Base-by-base conservation (phyloP, 2,113 vertebrate genomes). In the Antidorcas marsupialis region DNA sequence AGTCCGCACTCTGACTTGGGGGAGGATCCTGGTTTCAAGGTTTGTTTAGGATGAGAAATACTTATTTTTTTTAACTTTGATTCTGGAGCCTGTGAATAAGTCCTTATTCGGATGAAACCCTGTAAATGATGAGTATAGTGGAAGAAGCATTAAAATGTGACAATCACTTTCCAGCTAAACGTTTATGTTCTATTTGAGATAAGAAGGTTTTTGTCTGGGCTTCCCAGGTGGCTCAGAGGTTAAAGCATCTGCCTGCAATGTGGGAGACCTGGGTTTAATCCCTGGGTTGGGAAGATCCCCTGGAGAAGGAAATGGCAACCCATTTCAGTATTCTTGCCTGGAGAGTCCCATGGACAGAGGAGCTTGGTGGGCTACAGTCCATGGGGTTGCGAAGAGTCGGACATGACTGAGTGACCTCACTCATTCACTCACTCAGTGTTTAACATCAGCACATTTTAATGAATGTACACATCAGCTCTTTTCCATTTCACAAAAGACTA, bases 1-100 rank as follows among this genome's bases (percentile, higher is more conserved):
- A 98, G 98, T 98, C 92, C 43, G 5, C 0, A 0, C 53, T 84
- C 78, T 92, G 71, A 64, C 36, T 16, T 53, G 60, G 57, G 78
- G 62, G 78, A 45, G 50, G 36, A 78, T 25, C 33, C n/a, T 55
- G 33, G 43, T 74, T 87, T 36, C 21, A 53, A n/a, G 33, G 2
- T 96, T 71, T 88, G n/a, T 96, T 74, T 87, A 62, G 71, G 45
- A 96, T 28, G 53, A 85, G 79, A 67, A 93, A 89, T 19, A 43
- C 5, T 97, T 74, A 19, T 16, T 30, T 62, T 27, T 82, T 59
- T 45, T n/a, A 15, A 52, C 7, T 76, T 74, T 33, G 43, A 53
- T 89, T 93, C 82, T 87, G 39, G 17, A 55, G 1, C 11, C 59
- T 87, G 12, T 50, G 27, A 25, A 28, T 53, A 94, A 67, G 76